phyloP scores from a whole-genome alignment of 2,888 invertebrate genomes.

The Syritta pipiens region DNA sequence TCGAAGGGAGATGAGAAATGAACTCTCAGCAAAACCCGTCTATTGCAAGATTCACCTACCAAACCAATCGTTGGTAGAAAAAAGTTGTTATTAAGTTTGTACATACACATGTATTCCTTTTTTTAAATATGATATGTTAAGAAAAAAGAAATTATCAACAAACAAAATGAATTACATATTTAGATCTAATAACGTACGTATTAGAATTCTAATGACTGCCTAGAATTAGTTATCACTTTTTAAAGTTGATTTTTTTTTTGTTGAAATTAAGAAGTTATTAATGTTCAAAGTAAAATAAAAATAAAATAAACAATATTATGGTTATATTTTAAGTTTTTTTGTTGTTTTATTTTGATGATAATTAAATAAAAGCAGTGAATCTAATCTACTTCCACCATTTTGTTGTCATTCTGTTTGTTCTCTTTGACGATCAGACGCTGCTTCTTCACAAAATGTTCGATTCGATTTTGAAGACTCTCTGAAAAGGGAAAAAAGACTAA shows the following conservation, averaged over 20 bases:
- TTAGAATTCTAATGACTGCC: conserved; percentile 52
- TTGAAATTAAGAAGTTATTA: conserved; percentile 11
- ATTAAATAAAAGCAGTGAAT: too few relatives aligned
- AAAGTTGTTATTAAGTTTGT: conserved; percentile 51
- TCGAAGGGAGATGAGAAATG: too few relatives aligned
- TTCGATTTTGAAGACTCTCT: conserved; percentile 91
- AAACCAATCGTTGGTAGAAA: too few relatives aligned
- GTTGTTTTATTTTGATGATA: not conserved
- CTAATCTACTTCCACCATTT: too few relatives aligned
- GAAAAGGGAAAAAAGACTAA: conserved; percentile 77
- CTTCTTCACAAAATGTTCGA: conserved; percentile 87
- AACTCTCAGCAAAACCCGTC: too few relatives aligned
- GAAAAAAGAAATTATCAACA: too few relatives aligned
- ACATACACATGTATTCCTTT: conserved; percentile 55
- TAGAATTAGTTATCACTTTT: conserved; percentile 33
- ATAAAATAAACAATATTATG: conserved; percentile 9
- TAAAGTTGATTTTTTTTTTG: too few relatives aligned
- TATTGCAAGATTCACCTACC: too few relatives aligned
- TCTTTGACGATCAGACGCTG: conserved; percentile 79
- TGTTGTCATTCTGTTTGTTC: not conserved
- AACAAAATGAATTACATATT: not conserved
- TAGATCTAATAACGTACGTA: conserved; percentile 38
- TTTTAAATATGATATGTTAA: conserved; percentile 4
- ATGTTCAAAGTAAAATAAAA: conserved; percentile 24
- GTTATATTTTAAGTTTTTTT: conserved; percentile 1